Evolutionary conservation across 2,113 vertebrate species (phyloP).

Genomic region (Bubo bubo): DNA sequence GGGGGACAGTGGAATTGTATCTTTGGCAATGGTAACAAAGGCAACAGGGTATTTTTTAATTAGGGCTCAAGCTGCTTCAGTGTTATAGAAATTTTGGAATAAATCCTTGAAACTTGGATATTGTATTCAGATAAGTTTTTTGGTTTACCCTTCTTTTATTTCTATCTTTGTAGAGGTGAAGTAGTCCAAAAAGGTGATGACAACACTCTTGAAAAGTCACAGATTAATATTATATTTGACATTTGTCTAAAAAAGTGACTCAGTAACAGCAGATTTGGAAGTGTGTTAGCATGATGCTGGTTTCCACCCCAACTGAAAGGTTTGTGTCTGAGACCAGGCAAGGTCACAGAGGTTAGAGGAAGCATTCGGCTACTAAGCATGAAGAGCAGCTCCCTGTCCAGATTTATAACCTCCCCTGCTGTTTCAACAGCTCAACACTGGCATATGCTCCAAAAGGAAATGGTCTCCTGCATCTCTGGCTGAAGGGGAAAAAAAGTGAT

Average conservation of each 20-base stretch:
- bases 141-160: neutral
- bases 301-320: neutral
- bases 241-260: neutral
- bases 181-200: neutral
- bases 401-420: constrained; percentile 40
- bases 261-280: neutral
- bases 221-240: neutral
- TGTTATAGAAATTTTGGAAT: neutral
- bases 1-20: neutral
- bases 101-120: neutral
- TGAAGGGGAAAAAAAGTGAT: neutral
- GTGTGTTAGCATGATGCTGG: neutral
- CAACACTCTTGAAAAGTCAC: neutral
- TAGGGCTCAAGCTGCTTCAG: neutral
- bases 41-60: neutral
- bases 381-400: neutral
- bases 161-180: neutral
- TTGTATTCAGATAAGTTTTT: neutral
- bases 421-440: neutral
- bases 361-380: neutral
- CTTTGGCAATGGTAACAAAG: neutral
- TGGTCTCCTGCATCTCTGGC: neutral
- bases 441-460: constrained; percentile 11
- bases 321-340: neutral
- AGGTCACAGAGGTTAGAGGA: constrained; percentile 22